A percentile compares a stretch with the other conserved stretches of the same genome.
Evolutionary conservation across 2,797 vertebrate genomes (phyloP).

Genomic region (Pangasius sanitwongsei): DNA sequence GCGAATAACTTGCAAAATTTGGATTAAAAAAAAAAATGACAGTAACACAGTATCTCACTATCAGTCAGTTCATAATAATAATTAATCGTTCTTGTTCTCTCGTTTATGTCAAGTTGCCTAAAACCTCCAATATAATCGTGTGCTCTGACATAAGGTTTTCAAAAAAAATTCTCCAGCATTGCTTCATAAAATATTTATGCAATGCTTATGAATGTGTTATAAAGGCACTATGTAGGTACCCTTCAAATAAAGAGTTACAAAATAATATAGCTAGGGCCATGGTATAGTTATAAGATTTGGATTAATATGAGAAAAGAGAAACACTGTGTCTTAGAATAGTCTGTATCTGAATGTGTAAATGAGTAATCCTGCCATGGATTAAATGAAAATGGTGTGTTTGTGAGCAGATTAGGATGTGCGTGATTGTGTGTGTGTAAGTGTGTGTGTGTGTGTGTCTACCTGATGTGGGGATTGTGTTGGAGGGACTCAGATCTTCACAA

Average conservation of each 20-base stretch:
- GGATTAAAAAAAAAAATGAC: too few relatives aligned
- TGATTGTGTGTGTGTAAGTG: neutral
- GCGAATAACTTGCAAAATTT: too few relatives aligned
- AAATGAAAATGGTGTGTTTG: neutral
- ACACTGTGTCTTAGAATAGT: neutral
- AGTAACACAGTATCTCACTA: too few relatives aligned
- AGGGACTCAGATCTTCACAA: slow-evolving; percentile 30
- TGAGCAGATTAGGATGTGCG: neutral
- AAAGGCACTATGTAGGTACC: neutral
- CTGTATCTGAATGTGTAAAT: neutral
- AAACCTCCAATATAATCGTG: neutral
- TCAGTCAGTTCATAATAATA: neutral
- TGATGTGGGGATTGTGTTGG: slow-evolving; percentile 34
- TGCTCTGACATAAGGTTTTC: neutral
- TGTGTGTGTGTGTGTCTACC: slow-evolving; percentile 12
- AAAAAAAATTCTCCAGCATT: neutral
- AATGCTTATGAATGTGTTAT: neutral
- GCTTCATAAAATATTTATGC: neutral
- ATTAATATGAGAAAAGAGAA: neutral
- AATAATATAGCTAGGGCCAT: neutral
- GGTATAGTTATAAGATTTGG: neutral
- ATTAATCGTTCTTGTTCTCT: neutral
- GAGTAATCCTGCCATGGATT: neutral
- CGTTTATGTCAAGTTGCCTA: neutral
- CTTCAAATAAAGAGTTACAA: neutral